These are phyloP conservation scores for Drosophila affinis DNA, from an alignment of 2,888 invertebrate genomes.

Conservation along the genomic window DNA sequence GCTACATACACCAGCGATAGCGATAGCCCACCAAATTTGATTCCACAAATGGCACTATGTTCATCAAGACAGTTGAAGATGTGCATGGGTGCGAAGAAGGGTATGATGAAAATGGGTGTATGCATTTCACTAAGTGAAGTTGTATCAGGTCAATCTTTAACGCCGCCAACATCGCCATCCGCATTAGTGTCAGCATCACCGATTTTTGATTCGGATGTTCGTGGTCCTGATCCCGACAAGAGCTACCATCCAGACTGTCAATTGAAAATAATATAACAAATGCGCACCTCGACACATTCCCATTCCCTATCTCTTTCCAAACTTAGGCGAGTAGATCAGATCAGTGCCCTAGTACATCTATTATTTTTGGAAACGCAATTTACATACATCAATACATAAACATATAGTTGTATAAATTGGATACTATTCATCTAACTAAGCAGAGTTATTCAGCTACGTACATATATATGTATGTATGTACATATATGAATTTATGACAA, in stretches of 20 bases:
- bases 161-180: constrained; percentile 19
- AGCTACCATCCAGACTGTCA: constrained; percentile 10
- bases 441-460: background rate
- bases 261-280: constrained; percentile 13
- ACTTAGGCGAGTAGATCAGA: background rate
- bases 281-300: background rate
- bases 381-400: background rate
- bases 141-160: constrained; percentile 14
- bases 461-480: no score
- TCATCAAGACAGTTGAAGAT: constrained; percentile 43
- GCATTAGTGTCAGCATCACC: background rate
- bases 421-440: background rate
- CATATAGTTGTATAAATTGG: background rate
- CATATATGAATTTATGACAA: background rate
- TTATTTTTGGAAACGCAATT: background rate
- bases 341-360: constrained; percentile 1
- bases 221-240: background rate
- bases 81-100: constrained; percentile 17
- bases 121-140: constrained; percentile 14
- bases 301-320: background rate
- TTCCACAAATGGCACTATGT: constrained; percentile 39
- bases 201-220: background rate
- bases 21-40: constrained; percentile 56
- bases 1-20: constrained; percentile 32
- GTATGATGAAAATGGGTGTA: constrained; percentile 8